These are phyloP conservation scores for Anguilla megastoma DNA, from an alignment of 2,797 vertebrate species.

Conservation along the genomic window DNA sequence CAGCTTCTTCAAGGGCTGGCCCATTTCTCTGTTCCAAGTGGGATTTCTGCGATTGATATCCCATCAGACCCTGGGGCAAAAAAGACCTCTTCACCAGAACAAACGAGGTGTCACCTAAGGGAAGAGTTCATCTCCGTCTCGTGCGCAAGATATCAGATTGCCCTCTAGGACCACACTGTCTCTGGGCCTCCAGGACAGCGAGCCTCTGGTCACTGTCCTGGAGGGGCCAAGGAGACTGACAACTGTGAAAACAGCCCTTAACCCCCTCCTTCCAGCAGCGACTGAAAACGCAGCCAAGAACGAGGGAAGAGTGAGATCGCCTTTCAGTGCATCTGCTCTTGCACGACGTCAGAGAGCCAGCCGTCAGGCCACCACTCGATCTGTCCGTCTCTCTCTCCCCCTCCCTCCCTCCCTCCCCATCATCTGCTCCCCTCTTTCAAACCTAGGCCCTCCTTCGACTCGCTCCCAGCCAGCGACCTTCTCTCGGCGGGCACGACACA, in stretches of 20 bases:
- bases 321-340: slow-evolving; percentile 50
- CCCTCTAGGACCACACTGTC: slow-evolving; percentile 32
- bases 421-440: slow-evolving; percentile 36
- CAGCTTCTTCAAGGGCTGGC: background rate
- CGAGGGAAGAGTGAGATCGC: slow-evolving; percentile 56
- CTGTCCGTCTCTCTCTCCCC: background rate
- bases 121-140: slow-evolving; percentile 22
- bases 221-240: slow-evolving; percentile 37
- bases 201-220: slow-evolving; percentile 14
- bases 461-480: slow-evolving; percentile 13
- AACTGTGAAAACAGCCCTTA: slow-evolving; percentile 60
- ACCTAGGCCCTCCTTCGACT: slow-evolving; percentile 19
- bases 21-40: background rate
- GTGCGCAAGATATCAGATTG: background rate
- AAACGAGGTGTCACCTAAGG: slow-evolving; percentile 26
- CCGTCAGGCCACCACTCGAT: background rate
- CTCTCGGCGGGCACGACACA: background rate
- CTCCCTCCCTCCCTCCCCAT: slow-evolving; percentile 2
- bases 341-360: slow-evolving; percentile 30
- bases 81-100: background rate
- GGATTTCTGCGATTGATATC: background rate
- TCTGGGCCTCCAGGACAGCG: slow-evolving; percentile 4
- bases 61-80: background rate
- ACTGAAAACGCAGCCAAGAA: slow-evolving; percentile 47
- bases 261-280: slow-evolving; percentile 40